A percentile compares a stretch with the other conserved stretches of the same genome.
Evolutionary conservation across 2,113 vertebrate genomes (phyloP).

Genomic region (Sporophila hypoxantha): DNA sequence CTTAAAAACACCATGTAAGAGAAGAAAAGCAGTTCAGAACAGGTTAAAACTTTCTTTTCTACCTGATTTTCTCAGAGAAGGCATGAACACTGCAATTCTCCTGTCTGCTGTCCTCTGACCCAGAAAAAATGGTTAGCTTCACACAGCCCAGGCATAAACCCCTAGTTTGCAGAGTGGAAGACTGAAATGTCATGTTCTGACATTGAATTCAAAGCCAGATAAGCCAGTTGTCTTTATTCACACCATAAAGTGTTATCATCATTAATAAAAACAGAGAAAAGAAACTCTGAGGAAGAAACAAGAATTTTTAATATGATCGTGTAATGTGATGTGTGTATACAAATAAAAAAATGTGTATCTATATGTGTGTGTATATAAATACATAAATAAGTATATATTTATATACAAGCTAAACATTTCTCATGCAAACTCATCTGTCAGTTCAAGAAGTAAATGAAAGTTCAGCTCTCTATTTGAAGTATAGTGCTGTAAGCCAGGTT

Average conservation of each 20-base stretch:
- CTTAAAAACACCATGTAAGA: background rate
- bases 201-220: background rate
- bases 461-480: slow-evolving; percentile 38
- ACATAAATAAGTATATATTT: background rate
- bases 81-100: background rate
- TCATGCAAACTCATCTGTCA: slow-evolving; percentile 19
- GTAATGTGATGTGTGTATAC: background rate
- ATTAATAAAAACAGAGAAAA: background rate
- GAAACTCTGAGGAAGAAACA: background rate
- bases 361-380: background rate
- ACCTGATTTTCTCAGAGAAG: background rate
- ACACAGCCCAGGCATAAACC: background rate
- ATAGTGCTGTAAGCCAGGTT: slow-evolving; percentile 19
- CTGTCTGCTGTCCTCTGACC: background rate
- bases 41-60: background rate
- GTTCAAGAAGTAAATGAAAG: slow-evolving; percentile 30
- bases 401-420: background rate
- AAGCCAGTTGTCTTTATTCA: background rate
- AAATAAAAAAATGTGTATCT: background rate
- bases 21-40: background rate
- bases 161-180: background rate
- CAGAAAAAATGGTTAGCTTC: background rate
- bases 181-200: background rate
- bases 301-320: background rate
- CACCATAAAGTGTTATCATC: background rate